Evolutionary conservation across 2,113 vertebrate species (phyloP), one percentile per base, ranked within the genome.

Genomic region (Tichodroma muraria): DNA sequence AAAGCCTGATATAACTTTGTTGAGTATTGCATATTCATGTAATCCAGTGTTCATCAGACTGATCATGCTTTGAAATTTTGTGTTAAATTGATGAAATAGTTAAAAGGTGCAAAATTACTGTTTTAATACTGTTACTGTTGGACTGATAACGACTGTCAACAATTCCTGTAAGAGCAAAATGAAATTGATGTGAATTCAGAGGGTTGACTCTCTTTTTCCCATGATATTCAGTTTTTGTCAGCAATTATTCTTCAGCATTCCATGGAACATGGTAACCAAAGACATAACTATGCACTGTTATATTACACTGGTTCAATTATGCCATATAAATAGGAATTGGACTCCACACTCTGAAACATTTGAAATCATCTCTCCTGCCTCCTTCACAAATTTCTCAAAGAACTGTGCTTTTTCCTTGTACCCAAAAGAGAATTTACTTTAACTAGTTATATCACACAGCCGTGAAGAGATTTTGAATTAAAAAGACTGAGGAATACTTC

Each of bases 1-100:
- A 95, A 64, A 84, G 45, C 23, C 73, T 76, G 25, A 76, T 69
- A 78, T 12, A 78, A 84, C 82, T 90, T 80, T 24, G 53, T 57
- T 79, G 73, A 73, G 35, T 71, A 54, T 44, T 88, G 75, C 71
- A 83, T 95, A 91, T 95, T 95, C 44, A 91, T 94, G 56, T 80
- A 88, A 91, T 93, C 47, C 40, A 53, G 73, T 79, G 59, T 40
- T 92, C 66, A 92, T 63, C 63, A 76, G 50, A 89, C n/a, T 88
- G 75, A 77, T 93, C 76, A 64, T 64, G 44, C 75, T 91, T 83
- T 75, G 40, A 91, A 94, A 71, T 83, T 85, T 54, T 73, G 21
- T 60, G 22, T 66, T 94, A 88, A 80, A 78, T 15, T 61, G 49
- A 91, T 79, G 31, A 72, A 92, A 90, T 37, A 89, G 18, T 61